Conservation (phyloP, 1,140 invertebrate genomes). For the Euura lappo region DNA sequence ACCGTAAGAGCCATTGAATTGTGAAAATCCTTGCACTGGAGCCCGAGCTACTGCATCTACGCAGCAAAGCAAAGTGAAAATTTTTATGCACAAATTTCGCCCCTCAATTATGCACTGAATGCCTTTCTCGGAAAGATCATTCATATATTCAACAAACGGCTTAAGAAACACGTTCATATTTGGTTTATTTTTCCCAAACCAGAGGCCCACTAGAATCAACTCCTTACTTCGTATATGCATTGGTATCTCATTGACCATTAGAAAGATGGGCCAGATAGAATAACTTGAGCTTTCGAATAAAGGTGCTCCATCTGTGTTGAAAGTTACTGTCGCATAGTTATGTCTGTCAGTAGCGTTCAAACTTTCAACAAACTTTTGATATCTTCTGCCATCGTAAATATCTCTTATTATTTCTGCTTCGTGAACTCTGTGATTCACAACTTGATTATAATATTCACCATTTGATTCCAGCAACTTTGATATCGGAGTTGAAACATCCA, state of each 20-base stretch:
- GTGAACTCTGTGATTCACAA: constrained; percentile 12
- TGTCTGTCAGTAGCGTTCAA: neutral
- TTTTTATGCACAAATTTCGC: constrained; percentile 12
- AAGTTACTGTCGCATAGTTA: no score
- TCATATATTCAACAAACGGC: constrained; percentile 28
- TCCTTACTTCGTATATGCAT: constrained; percentile 15
- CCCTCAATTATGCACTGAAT: constrained; percentile 18
- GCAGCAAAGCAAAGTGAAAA: no score
- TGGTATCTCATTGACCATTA: constrained; percentile 28
- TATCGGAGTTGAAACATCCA: no score
- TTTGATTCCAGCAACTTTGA: constrained; percentile 11
- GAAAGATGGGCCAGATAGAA: constrained; percentile 25
- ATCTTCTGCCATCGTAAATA: no score
- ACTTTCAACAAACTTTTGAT: no score
- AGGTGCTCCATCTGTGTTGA: no score
- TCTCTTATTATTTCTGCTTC: neutral
- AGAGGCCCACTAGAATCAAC: constrained; percentile 24
- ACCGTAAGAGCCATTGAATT: constrained; percentile 13
- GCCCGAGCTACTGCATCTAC: no score
- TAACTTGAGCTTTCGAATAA: no score
- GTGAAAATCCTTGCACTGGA: constrained; percentile 15
- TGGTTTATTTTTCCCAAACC: constrained; percentile 10
- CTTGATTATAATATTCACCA: constrained; percentile 7
- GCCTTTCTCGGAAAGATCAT: constrained; percentile 20
- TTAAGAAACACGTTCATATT: neutral